These are phyloP conservation scores for Platypus cylindrus DNA, from an alignment of 2,888 invertebrate genomes.

Conservation along the genomic window DNA sequence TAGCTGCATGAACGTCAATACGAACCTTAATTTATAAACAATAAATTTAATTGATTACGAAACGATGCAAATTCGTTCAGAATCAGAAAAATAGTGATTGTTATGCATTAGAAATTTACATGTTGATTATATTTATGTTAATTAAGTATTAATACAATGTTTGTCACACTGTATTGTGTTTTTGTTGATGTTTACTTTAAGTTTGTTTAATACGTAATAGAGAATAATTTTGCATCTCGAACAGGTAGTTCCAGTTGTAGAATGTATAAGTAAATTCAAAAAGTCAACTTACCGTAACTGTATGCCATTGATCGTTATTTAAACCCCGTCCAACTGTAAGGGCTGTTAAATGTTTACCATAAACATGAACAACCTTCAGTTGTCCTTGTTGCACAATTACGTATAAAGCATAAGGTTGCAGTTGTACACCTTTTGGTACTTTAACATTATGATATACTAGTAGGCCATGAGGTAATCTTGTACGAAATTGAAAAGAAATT, in stretches of 20 bases:
- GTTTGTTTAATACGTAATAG: too few relatives aligned
- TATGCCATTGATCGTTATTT: constrained; percentile 84
- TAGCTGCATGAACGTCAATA: constrained; percentile 76
- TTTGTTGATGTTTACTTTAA: too few relatives aligned
- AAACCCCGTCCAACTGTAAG: constrained; percentile 77
- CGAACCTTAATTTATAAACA: constrained; percentile 42
- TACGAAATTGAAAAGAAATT: constrained; percentile 81
- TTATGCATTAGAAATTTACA: too few relatives aligned
- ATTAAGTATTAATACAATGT: too few relatives aligned
- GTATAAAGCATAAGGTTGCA: constrained; percentile 82
- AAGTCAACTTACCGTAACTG: constrained; percentile 59
- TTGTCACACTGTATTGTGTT: too few relatives aligned
- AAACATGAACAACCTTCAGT: constrained; percentile 83
- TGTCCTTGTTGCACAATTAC: constrained; percentile 87
- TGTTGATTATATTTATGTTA: too few relatives aligned
- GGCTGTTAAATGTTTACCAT: constrained; percentile 75
- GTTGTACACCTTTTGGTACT: constrained; percentile 61
- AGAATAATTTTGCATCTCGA: too few relatives aligned
- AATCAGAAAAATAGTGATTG: too few relatives aligned
- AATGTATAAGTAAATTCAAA: too few relatives aligned
- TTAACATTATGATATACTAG: constrained; percentile 85
- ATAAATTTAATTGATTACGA: too few relatives aligned
- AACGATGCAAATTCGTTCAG: not conserved
- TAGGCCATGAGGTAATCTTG: constrained; percentile 75
- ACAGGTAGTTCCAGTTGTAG: too few relatives aligned